Evolutionary conservation across 2,888 invertebrate species (phyloP).

Genomic region (Ormyrus pomaceus): DNA sequence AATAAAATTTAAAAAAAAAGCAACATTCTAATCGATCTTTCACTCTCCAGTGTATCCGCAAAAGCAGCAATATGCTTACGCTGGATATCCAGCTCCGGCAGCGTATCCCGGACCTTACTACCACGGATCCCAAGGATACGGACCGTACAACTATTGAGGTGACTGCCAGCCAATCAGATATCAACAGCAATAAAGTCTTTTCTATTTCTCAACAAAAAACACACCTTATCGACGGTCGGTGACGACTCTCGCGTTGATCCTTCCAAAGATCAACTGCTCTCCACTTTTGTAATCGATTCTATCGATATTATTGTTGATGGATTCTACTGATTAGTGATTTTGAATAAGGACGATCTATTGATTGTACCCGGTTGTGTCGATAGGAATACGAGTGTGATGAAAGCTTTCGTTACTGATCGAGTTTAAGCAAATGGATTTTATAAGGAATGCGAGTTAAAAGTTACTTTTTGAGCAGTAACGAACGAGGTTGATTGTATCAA

Average conservation of each 20-base stretch:
- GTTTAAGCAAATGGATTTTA: too few relatives aligned
- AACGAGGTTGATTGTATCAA: constrained; percentile 14
- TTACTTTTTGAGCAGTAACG: background rate
- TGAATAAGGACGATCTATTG: too few relatives aligned
- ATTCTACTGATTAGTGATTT: too few relatives aligned
- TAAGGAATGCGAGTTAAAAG: too few relatives aligned
- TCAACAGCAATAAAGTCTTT: constrained; percentile 4
- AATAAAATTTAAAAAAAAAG: background rate
- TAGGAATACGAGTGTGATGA: background rate
- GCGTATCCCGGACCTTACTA: constrained; percentile 93
- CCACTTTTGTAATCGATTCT: background rate
- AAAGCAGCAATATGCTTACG: constrained; percentile 95
- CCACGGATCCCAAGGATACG: constrained; percentile 90
- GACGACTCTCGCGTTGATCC: constrained; percentile 18
- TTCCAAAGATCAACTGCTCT: constrained; percentile 10
- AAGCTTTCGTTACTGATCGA: too few relatives aligned
- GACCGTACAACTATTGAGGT: constrained; percentile 92
- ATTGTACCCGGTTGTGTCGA: too few relatives aligned
- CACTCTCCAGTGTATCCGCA: constrained; percentile 89
- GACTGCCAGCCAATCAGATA: background rate
- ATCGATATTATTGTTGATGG: background rate
- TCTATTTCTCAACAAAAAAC: constrained; percentile 2
- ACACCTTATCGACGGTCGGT: constrained; percentile 15
- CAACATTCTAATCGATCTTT: background rate
- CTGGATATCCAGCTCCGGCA: constrained; percentile 86